Evolutionary conservation across 2,113 vertebrate genomes (phyloP).

Genomic region (Pimephales promelas): DNA sequence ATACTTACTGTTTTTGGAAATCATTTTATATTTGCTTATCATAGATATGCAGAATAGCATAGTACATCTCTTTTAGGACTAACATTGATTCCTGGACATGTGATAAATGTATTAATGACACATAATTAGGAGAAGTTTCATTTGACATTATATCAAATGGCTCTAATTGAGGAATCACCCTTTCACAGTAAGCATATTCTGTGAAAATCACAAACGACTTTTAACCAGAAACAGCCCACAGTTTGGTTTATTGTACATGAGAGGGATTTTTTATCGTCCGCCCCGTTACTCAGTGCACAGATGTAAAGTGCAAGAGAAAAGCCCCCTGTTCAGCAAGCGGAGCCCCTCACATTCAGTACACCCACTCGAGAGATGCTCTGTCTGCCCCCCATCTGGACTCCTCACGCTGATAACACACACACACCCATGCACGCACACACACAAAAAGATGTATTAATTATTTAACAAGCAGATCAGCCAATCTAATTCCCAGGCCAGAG

Average conservation of each 20-base stretch:
- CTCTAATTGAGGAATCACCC: constrained; percentile 15
- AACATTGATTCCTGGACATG: background rate
- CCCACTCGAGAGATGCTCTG: background rate
- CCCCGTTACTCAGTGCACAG: background rate
- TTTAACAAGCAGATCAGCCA: background rate
- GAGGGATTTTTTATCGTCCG: constrained; percentile 30
- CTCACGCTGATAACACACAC: background rate
- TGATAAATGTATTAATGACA: background rate
- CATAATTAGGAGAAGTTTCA: background rate
- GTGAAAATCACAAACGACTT: background rate
- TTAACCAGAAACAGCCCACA: constrained; percentile 43
- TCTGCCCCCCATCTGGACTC: background rate
- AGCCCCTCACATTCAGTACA: constrained; percentile 20
- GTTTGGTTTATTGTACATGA: constrained; percentile 10
- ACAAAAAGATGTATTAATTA: background rate
- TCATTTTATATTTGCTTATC: background rate
- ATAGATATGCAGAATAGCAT: background rate
- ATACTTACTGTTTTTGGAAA: background rate
- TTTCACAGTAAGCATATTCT: background rate
- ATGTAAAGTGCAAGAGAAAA: constrained; percentile 33
- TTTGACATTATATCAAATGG: background rate
- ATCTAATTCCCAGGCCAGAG: background rate
- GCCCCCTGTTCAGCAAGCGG: constrained; percentile 21
- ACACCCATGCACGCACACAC: background rate
- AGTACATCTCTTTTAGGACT: background rate